A percentile compares a stretch with the other conserved stretches of the same genome.
Evolutionary conservation across 2,113 vertebrate species (phyloP).

Genomic region (Tragulus kanchil): DNA sequence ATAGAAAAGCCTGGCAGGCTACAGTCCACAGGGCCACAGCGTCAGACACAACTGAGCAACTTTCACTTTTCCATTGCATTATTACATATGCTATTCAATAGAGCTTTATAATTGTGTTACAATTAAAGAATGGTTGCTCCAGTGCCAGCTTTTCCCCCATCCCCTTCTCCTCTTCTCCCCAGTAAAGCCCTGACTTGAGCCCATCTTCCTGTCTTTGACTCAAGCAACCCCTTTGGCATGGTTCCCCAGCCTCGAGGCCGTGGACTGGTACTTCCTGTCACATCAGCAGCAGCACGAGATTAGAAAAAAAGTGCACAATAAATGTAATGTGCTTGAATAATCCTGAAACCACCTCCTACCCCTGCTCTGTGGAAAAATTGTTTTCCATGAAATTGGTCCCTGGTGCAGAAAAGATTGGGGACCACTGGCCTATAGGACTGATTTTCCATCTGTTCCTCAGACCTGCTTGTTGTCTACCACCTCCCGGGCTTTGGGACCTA

Average conservation of each 20-base stretch:
- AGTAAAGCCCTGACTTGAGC: slow-evolving; percentile 27
- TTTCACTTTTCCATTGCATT: no score
- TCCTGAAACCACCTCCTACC: background rate
- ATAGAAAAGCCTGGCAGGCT: no score
- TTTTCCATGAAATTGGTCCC: background rate
- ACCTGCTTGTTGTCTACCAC: background rate
- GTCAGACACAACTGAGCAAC: no score
- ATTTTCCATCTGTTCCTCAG: background rate
- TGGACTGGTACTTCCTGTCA: background rate
- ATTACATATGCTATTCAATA: background rate
- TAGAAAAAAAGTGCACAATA: background rate
- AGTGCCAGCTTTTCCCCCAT: background rate
- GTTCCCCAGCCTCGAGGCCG: background rate
- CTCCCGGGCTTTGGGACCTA: background rate
- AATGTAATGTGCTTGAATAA: background rate
- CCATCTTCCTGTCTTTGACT: slow-evolving; percentile 40
- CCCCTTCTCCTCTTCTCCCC: background rate
- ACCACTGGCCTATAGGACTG: background rate
- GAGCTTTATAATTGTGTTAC: background rate
- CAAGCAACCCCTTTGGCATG: background rate
- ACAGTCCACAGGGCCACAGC: no score
- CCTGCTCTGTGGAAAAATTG: background rate
- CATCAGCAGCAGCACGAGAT: background rate
- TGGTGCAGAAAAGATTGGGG: background rate
- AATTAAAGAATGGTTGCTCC: background rate